phyloP scores from a whole-genome alignment of 2,113 vertebrate genomes.

The Pteruthius melanotis region DNA sequence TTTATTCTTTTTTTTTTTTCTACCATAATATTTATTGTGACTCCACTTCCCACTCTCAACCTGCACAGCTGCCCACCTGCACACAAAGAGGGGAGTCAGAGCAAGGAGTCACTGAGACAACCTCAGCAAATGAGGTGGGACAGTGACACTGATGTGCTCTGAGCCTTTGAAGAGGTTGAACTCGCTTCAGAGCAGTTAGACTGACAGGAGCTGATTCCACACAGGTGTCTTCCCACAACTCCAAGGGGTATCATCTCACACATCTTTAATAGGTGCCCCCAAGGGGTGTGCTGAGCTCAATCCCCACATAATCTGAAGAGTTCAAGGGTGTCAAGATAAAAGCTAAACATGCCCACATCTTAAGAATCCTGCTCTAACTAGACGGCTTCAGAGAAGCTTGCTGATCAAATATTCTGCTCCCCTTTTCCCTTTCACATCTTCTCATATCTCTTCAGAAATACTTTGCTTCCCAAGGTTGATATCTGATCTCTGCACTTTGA shows the following conservation, averaged over 20 bases:
- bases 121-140: neutral
- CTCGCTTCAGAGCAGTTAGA: neutral
- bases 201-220: neutral
- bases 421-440: neutral
- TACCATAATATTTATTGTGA: neutral
- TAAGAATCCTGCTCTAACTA: neutral
- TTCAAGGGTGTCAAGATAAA: neutral
- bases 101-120: neutral
- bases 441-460: neutral
- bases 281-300: neutral
- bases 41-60: neutral
- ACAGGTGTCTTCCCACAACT: neutral
- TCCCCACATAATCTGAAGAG: neutral
- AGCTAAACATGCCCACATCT: neutral
- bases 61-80: neutral
- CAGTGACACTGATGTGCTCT: neutral
- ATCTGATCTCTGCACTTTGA: neutral
- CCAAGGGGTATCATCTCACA: neutral
- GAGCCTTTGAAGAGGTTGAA: neutral
- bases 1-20: neutral
- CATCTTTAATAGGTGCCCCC: neutral
- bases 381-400: neutral
- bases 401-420: constrained; percentile 23
- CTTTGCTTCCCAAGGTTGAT: neutral
- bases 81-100: neutral